Evolutionary conservation across 2,113 vertebrate genomes (phyloP), one percentile per base, ranked within the genome.

Genomic region (Montifringilla adamsi): DNA sequence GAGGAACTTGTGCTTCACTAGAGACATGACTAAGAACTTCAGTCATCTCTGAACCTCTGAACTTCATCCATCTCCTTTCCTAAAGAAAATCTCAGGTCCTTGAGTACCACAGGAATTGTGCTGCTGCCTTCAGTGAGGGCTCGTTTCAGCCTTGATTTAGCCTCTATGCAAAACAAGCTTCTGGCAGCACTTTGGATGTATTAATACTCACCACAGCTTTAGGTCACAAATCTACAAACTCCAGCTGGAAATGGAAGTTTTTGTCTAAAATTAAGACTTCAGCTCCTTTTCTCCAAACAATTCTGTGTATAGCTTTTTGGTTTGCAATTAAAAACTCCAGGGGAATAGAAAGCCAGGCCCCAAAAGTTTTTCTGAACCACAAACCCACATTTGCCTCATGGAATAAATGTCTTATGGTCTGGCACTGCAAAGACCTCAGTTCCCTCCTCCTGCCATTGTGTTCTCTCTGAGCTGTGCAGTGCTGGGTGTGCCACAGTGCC

Each of bases 331-430:
- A 62, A 63, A 94, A 39, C 22, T 76, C 46, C n/a, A 35, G 46
- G 23, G 50, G 47, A 73, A 73, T 50, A 47, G 66, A 78, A 79
- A 90, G 15, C 52, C 39, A 68, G 41, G 53, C 75, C 58, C 41
- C n/a, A 64, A 75, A 90, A 74, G 53, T 69, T 78, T 89, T 89
- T 43, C 74, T 15, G 41, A 94, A 82, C 87, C 75, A 93, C 84
- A 86, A 95, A 93, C 58, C 87, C 91, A 83, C 84, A 83, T 50
- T 64, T 55, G 46, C 59, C 47, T 95, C 91, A 85, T 93, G 87
- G 84, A 95, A 96, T 63, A 90, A 91, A 77, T 74, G 90, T 43
- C 21, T 47, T 87, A 39, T 67, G 81, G 59, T 82, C 75, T 30
- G 15, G 74, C 78, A 50, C 53, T 50, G n/a, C 43, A 37, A 76